A percentile compares a stretch with the other conserved stretches of the same genome.
Conservation (phyloP, 2,113 vertebrate species). For the Microcebus tavaratra region DNA sequence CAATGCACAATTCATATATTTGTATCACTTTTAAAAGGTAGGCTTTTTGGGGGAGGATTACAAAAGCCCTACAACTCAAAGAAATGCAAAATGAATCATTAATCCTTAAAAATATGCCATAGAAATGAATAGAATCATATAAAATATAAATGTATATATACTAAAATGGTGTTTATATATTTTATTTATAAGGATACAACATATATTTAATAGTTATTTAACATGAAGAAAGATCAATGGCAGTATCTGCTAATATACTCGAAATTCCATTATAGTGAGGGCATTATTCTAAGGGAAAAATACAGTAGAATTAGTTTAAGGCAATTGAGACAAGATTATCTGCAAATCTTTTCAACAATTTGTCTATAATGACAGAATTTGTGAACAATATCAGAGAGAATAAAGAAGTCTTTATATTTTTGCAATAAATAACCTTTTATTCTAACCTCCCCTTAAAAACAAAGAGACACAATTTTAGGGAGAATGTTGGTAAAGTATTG, state of each 20-base stretch:
- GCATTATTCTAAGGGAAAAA: constrained; percentile 55
- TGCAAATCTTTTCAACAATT: constrained; percentile 62
- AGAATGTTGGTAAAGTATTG: constrained; percentile 42
- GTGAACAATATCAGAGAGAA: constrained; percentile 57
- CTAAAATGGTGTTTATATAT: constrained; percentile 5
- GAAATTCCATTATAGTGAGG: constrained; percentile 55
- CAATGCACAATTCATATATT: background rate
- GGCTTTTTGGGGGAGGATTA: background rate
- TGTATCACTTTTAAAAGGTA: background rate
- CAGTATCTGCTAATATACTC: constrained; percentile 47
- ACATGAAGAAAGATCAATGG: constrained; percentile 38
- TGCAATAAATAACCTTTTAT: constrained; percentile 54
- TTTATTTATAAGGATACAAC: constrained; percentile 17
- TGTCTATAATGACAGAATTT: constrained; percentile 62
- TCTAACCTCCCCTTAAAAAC: constrained; percentile 21
- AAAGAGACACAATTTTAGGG: constrained; percentile 57
- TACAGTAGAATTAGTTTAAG: constrained; percentile 40
- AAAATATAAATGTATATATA: constrained; percentile 1
- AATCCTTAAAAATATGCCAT: constrained; percentile 22
- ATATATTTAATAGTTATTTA: constrained; percentile 39
- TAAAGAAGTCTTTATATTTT: constrained; percentile 39
- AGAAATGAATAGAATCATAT: constrained; percentile 3
- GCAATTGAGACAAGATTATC: constrained; percentile 63
- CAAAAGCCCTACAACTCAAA: background rate
- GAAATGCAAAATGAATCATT: constrained; percentile 23